Percentiles rank a stretch among this genome's conserved stretches.
These are phyloP conservation scores for Taurulus bubalis DNA, from an alignment of 2,113 vertebrate species.

Conservation along the genomic window DNA sequence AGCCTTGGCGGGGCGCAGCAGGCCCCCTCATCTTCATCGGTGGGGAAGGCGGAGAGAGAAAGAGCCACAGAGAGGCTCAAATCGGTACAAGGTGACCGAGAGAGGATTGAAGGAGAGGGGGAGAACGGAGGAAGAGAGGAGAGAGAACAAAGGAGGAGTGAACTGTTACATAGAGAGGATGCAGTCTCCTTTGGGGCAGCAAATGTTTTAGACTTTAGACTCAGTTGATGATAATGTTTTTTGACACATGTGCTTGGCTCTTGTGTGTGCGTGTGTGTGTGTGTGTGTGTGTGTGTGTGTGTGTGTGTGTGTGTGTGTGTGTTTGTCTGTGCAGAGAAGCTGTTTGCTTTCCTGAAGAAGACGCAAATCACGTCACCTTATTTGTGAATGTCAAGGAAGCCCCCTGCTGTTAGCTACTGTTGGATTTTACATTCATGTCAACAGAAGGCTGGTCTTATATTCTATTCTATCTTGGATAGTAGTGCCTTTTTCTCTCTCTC, in stretches of 20 bases:
- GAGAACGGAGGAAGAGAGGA: neutral
- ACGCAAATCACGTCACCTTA: constrained; percentile 11
- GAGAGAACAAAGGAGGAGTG: constrained; percentile 36
- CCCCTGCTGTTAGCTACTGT: neutral
- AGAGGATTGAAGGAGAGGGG: constrained; percentile 6
- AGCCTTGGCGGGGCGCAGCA: constrained; percentile 55
- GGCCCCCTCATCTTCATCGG: constrained; percentile 56
- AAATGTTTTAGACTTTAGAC: constrained; percentile 6
- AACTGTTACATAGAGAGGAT: neutral
- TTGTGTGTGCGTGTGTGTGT: neutral
- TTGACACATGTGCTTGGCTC: constrained; percentile 24
- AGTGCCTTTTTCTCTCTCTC: neutral
- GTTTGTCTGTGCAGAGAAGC: constrained; percentile 25
- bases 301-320: neutral
- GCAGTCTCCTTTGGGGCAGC: neutral
- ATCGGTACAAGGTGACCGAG: constrained; percentile 71
- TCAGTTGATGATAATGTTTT: constrained; percentile 30
- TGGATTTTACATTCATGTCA: neutral
- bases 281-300: neutral
- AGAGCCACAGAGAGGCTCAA: constrained; percentile 39
- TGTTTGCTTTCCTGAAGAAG: constrained; percentile 43
- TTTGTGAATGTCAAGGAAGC: constrained; percentile 19
- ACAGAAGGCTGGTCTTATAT: neutral
- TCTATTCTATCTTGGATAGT: neutral
- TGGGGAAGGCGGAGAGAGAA: constrained; percentile 50